A percentile compares a stretch with the other conserved stretches of the same genome.
Conservation (phyloP, 2,113 vertebrate genomes). For the Tupaia chinensis region DNA sequence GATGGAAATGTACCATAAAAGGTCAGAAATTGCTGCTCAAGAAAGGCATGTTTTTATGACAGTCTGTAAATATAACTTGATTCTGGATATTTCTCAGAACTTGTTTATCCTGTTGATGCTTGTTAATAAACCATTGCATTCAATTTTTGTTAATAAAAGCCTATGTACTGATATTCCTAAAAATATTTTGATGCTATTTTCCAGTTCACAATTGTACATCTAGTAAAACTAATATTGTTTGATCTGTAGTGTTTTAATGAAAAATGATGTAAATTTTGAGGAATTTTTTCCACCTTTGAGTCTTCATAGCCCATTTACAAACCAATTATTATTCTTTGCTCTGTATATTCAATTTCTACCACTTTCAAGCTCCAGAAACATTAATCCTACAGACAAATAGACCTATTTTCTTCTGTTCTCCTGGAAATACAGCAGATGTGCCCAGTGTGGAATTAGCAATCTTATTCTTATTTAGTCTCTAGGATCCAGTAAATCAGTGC, state of each 20-base stretch:
- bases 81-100: not conserved
- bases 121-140: not conserved
- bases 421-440: not conserved
- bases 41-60: not conserved
- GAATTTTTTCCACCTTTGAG: not conserved
- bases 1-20: not conserved
- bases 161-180: not conserved
- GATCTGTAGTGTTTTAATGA: not conserved
- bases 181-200: not conserved
- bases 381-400: not conserved
- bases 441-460: not conserved
- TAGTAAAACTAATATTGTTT: not conserved
- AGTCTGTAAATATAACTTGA: not conserved
- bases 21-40: not conserved
- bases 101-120: not conserved
- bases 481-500: not conserved
- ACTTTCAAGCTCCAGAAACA: not conserved
- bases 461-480: not conserved
- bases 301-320: not conserved
- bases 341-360: not conserved
- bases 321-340: not conserved
- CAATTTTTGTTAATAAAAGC: not conserved
- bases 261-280: not conserved
- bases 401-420: not conserved
- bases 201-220: not conserved